Conservation (phyloP, 92 coral and sea anemone genomes). For the Isaurus tuberculatus region DNA sequence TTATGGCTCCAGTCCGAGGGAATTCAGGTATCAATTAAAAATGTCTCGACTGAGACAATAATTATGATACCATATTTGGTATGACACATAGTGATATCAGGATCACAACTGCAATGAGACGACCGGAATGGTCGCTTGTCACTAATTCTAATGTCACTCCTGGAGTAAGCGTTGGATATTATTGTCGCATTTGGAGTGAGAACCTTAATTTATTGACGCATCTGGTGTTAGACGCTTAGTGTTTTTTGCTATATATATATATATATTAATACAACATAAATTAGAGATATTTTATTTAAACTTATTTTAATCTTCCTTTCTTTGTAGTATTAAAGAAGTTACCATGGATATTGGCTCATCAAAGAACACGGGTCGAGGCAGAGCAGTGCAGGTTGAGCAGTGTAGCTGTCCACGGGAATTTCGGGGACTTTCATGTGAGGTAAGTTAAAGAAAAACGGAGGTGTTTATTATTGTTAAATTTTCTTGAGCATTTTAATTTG, state of each 20-base stretch:
- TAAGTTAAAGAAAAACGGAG: constrained; percentile 7
- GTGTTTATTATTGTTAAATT: background rate
- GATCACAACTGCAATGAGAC: background rate
- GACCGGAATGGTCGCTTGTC: too few relatives aligned
- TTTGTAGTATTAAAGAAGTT: constrained; percentile 73
- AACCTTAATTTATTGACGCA: background rate
- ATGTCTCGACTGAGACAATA: too few relatives aligned
- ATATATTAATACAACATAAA: too few relatives aligned
- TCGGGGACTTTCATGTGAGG: constrained; percentile 91
- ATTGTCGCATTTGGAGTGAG: background rate
- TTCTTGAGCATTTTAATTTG: too few relatives aligned
- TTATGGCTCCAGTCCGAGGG: constrained; percentile 9
- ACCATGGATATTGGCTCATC: constrained; percentile 75
- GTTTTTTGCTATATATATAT: too few relatives aligned
- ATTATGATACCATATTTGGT: background rate
- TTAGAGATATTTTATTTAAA: too few relatives aligned
- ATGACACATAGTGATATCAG: background rate
- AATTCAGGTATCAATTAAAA: constrained; percentile 12
- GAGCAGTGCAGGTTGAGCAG: constrained; percentile 72
- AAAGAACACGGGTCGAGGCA: constrained; percentile 63
- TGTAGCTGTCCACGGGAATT: constrained; percentile 88
- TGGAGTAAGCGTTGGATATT: background rate
- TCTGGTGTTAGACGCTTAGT: background rate
- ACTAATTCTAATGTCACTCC: too few relatives aligned
- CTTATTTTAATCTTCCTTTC: background rate